Conservation (phyloP, 2,888 invertebrate species). For the Xylota segnis region DNA sequence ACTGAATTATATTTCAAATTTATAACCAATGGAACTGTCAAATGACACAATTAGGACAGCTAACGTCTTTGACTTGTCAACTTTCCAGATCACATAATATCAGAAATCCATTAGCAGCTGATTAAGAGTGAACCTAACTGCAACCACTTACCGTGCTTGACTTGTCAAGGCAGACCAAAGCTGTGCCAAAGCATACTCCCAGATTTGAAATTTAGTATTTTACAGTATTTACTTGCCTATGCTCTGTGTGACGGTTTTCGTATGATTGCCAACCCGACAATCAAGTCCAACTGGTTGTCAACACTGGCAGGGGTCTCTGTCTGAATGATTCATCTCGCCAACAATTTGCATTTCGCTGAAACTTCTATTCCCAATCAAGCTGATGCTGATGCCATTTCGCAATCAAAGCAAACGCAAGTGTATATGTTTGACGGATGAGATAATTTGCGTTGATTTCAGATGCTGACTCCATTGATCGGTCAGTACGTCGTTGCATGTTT, state of each 20-base stretch:
- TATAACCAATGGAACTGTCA: slow-evolving; percentile 56
- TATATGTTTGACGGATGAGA: slow-evolving; percentile 34
- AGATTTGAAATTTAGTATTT: slow-evolving; percentile 24
- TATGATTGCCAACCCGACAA: background rate
- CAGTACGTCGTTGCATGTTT: slow-evolving; percentile 10
- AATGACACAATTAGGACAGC: slow-evolving; percentile 58
- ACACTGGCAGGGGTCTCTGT: background rate
- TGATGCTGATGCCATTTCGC: slow-evolving; percentile 1
- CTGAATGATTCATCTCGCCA: slow-evolving; percentile 55
- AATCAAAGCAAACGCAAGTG: slow-evolving; percentile 3
- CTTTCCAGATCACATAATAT: slow-evolving; percentile 53
- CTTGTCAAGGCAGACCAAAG: slow-evolving; percentile 75
- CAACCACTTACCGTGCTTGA: slow-evolving; percentile 13
- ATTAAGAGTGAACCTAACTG: slow-evolving; percentile 50
- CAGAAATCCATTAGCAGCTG: slow-evolving; percentile 49
- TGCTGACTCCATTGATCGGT: slow-evolving; percentile 44
- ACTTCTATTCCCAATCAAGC: background rate
- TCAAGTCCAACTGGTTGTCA: slow-evolving; percentile 52
- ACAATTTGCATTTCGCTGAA: slow-evolving; percentile 51
- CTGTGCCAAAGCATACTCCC: background rate
- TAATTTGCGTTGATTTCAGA: slow-evolving; percentile 52
- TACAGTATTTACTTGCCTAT: slow-evolving; percentile 38
- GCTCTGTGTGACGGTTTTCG: background rate
- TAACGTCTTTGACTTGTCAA: slow-evolving; percentile 58
- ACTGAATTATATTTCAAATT: slow-evolving; percentile 36